These are phyloP conservation scores for Macroglossus sobrinus DNA, from an alignment of 2,113 vertebrate species.

Conservation along the genomic window DNA sequence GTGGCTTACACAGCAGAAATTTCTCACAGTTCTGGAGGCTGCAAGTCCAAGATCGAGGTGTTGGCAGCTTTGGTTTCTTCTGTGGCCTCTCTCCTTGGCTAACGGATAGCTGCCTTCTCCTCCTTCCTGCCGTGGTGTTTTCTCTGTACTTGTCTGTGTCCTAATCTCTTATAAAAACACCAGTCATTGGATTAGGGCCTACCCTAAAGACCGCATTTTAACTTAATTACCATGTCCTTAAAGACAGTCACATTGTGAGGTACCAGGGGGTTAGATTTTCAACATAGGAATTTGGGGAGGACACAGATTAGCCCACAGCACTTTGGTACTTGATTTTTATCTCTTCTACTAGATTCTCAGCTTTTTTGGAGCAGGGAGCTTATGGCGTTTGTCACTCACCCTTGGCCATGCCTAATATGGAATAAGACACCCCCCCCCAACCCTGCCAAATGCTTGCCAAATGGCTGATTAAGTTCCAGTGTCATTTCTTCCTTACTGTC, in stretches of 20 bases:
- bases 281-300: not conserved
- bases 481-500: not conserved
- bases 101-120: not conserved
- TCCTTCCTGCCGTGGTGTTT: too few relatives aligned
- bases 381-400: not conserved
- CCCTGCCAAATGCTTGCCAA: not conserved
- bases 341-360: not conserved
- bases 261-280: not conserved
- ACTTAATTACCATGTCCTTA: not conserved
- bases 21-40: not conserved
- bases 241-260: not conserved
- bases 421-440: not conserved
- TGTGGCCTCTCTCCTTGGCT: not conserved
- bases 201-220: not conserved
- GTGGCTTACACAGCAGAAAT: not conserved
- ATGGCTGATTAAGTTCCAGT: not conserved
- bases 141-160: not conserved
- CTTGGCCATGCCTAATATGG: not conserved
- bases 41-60: not conserved
- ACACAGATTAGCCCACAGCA: not conserved
- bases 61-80: not conserved
- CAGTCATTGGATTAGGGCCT: not conserved
- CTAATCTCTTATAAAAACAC: not conserved
- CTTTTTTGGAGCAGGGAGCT: not conserved
- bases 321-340: not conserved